Evolutionary conservation across 2,113 vertebrate species (phyloP), one percentile per base, ranked within the genome.

Genomic region (Butorides virescens): DNA sequence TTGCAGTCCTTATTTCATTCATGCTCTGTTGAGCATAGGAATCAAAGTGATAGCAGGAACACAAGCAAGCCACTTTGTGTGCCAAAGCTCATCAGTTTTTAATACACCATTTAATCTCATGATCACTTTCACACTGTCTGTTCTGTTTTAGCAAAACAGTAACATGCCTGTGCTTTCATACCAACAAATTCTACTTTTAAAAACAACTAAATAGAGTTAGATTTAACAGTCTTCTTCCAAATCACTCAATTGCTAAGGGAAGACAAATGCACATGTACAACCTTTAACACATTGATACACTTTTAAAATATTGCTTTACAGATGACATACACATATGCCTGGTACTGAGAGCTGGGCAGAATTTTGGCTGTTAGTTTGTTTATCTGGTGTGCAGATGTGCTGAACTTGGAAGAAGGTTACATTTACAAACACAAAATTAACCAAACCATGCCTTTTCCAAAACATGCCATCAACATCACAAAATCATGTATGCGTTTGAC

Each of bases 21-120:
- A 82, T 18, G 29, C 49, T 79, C 19, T 92, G 32, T n/a, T 85
- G 47, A 88, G 21, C 47, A 67, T 9, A 65, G 37, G 32, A 85
- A 90, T 91, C 66, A 82, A 92, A 75, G 42, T 53, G 61, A 25
- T 76, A 66, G 21, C 49, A 92, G 25, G 27, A 93, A 76, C 46
- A 82, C 5, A 32, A 49, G 49, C 89, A 92, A 71, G 13, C 30
- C 30, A 42, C 39, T 63, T 78, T 14, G 39, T 53, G 13, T 81
- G 70, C 53, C 71, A 91, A 85, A 92, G 15, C 46, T 92, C 46
- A 70, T 66, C 53, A 76, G 22, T 10, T 91, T 95, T 85, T 82
- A 92, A 87, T 68, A 81, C 30, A 78, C 13, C 39, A 58, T 78
- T 92, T 92, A 78, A 78, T 95, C 73, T 89, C 49, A 46, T n/a